These are phyloP conservation scores for Drosophila maculinotata DNA, from an alignment of 2,888 invertebrate genomes.

Conservation along the genomic window DNA sequence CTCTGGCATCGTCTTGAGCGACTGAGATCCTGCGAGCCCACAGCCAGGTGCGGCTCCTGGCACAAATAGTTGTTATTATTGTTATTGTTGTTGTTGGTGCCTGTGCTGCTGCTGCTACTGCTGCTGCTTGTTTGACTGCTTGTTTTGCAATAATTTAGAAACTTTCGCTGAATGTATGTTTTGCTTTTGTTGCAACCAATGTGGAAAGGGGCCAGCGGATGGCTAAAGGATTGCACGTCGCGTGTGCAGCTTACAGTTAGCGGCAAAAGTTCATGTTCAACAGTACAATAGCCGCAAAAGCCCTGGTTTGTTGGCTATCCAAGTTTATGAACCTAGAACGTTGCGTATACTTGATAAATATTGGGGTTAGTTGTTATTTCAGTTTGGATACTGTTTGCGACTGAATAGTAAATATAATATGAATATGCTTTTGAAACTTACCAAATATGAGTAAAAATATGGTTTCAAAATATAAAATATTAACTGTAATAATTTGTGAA, in stretches of 20 bases:
- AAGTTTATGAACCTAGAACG: conserved; percentile 32
- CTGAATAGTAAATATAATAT: neutral
- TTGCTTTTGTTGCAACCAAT: conserved; percentile 50
- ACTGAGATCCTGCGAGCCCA: conserved; percentile 43
- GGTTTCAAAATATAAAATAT: too few relatives aligned
- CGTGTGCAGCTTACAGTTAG: conserved; percentile 53
- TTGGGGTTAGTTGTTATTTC: neutral
- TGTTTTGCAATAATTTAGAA: conserved; percentile 80
- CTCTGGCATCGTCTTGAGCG: conserved; percentile 56
- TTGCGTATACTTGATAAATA: conserved; percentile 40
- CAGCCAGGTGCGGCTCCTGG: conserved; percentile 43
- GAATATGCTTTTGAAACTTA: too few relatives aligned
- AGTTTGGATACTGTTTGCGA: neutral
- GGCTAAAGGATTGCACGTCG: conserved; percentile 43
- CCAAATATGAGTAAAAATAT: too few relatives aligned
- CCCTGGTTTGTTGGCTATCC: conserved; percentile 8
- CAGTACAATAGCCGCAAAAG: conserved; percentile 23
- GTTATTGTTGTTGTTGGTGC: conserved; percentile 14
- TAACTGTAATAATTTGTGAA: too few relatives aligned
- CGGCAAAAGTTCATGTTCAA: conserved; percentile 45
- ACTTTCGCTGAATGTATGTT: conserved; percentile 78
- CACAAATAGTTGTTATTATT: conserved; percentile 55
- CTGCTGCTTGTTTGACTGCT: conserved; percentile 65
- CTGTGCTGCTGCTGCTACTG: conserved; percentile 24
- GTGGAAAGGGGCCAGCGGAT: conserved; percentile 5